A percentile compares a stretch with the other conserved stretches of the same genome.
phyloP scores from a whole-genome alignment of 2,113 vertebrate species.

The Calidris pygmaea region DNA sequence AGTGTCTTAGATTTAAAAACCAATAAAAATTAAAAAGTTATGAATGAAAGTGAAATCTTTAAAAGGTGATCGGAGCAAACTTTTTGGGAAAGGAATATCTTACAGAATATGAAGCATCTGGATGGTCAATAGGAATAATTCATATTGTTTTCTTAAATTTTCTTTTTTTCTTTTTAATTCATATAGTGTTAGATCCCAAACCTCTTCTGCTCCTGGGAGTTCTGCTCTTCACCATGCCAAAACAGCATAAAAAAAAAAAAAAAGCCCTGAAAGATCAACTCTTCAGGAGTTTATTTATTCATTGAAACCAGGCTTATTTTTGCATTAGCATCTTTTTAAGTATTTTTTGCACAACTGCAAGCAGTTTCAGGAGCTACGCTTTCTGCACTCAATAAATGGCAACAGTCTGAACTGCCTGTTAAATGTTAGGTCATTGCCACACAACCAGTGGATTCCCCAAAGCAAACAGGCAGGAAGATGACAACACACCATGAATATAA shows the following conservation, averaged over 20 bases:
- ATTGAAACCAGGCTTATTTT: background rate
- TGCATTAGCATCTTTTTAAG: background rate
- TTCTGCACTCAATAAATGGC: background rate
- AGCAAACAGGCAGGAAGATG: constrained; percentile 10
- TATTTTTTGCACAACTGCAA: background rate
- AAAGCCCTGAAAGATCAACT: background rate
- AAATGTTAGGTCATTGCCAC: background rate
- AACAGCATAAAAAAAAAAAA: background rate
- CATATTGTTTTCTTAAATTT: background rate
- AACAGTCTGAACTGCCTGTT: background rate
- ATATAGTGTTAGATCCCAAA: too few species aligned
- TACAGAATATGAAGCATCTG: background rate
- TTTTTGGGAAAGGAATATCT: background rate
- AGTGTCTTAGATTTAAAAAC: background rate
- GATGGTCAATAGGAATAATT: background rate
- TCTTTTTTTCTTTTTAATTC: background rate
- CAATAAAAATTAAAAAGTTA: background rate
- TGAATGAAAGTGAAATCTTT: background rate
- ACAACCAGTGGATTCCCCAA: background rate
- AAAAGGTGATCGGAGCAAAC: background rate
- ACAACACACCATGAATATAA: constrained; percentile 13
- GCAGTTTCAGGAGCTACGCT: background rate
- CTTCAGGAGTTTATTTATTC: background rate
- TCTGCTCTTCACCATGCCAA: background rate
- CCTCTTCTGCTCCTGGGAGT: background rate